Evolutionary conservation across 2,888 invertebrate genomes (phyloP).

Genomic region (Mystacides longicornis): DNA sequence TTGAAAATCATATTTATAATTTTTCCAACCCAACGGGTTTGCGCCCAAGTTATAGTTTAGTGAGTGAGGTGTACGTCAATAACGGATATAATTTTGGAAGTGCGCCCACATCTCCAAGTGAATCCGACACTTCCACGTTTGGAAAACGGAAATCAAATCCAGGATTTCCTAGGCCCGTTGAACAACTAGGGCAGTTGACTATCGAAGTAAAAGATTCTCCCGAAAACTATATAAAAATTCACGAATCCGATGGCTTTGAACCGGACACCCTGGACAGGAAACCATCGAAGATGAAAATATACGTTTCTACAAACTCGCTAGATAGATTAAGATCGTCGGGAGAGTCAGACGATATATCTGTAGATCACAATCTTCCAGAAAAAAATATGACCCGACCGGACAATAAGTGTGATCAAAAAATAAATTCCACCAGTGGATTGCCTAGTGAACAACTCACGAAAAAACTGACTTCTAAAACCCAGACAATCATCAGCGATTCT

Average conservation of each 20-base stretch:
- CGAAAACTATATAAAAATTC: conserved; percentile 64
- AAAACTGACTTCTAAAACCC: conserved; percentile 61
- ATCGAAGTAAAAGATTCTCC: conserved; percentile 79
- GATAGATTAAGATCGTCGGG: conserved; percentile 9
- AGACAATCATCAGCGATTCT: conserved; percentile 14
- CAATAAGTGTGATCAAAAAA: conserved; percentile 16
- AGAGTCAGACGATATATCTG: neutral
- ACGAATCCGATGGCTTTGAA: conserved; percentile 78
- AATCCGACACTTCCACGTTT: conserved; percentile 49
- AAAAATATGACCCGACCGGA: conserved; percentile 39
- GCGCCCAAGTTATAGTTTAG: conserved; percentile 54
- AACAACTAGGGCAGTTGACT: conserved; percentile 71
- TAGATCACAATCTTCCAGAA: neutral
- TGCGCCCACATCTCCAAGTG: conserved; percentile 50
- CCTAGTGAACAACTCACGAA: conserved; percentile 47
- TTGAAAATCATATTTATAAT: conserved; percentile 30
- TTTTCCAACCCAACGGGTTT: conserved; percentile 35
- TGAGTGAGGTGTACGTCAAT: conserved; percentile 73
- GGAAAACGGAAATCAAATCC: conserved; percentile 51
- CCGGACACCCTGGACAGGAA: conserved; percentile 81
- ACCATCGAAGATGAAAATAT: conserved; percentile 49
- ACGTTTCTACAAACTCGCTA: conserved; percentile 27
- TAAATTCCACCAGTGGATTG: conserved; percentile 6
- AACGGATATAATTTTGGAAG: conserved; percentile 62
- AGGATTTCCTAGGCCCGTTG: conserved; percentile 47